Evolutionary conservation across 2,888 invertebrate genomes (phyloP).

Genomic region (Lomographa bimaculata): DNA sequence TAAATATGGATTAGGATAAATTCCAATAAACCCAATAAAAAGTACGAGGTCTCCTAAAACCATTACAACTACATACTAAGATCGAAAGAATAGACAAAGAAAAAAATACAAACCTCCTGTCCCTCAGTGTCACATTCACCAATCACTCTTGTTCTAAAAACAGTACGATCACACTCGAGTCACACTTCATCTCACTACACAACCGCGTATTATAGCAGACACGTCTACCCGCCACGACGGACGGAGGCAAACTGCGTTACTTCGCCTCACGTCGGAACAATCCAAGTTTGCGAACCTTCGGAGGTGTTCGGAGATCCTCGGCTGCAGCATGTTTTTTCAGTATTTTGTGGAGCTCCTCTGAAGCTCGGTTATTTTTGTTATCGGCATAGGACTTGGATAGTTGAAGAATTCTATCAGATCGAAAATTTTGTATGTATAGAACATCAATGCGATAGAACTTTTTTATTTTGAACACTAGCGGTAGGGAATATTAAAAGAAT

Average conservation of each 20-base stretch:
- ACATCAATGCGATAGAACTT: no score
- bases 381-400: conserved; percentile 38
- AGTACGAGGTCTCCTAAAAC: no score
- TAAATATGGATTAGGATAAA: no score
- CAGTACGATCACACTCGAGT: conserved; percentile 41
- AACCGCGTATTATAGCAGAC: conserved; percentile 31
- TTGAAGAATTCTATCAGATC: conserved; percentile 24
- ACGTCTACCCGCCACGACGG: conserved; percentile 41
- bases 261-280: conserved; percentile 36
- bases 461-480: no score
- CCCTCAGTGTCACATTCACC: conserved; percentile 18
- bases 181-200: conserved; percentile 55
- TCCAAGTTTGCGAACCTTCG: conserved; percentile 56
- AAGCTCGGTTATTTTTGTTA: conserved; percentile 38
- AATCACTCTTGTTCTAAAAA: conserved; percentile 23
- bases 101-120: conserved; percentile 30
- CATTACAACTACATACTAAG: no score
- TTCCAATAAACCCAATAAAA: no score
- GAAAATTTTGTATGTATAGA: no score
- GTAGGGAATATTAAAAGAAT: no score
- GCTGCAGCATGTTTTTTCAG: conserved; percentile 44
- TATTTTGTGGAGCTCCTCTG: conserved; percentile 36
- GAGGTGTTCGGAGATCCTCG: conserved; percentile 49
- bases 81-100: no score
- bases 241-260: conserved; percentile 56